Base-by-base conservation (phyloP, 2,888 invertebrate species). In the Hirtodrosophila alboralis region DNA sequence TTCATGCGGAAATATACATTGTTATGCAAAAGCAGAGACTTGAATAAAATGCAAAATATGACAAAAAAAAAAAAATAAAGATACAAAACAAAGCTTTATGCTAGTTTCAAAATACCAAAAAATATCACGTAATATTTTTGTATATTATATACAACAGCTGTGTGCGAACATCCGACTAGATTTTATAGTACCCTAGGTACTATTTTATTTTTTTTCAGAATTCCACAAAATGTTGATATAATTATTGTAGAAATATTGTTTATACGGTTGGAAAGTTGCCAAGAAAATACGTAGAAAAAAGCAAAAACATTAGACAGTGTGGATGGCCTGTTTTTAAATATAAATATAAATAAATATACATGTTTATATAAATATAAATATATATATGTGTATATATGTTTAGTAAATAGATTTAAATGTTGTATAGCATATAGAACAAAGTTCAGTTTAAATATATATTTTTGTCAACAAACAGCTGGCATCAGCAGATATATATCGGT, bases 201-300 rank as follows among this genome's bases (percentile, higher is more conserved):
- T 33, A 18, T 21, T 21, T 21, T 21, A 4, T 21, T 21, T 21
- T 21, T 21, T 21, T 18, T 44, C 4, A 43, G 31, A 27, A 58
- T 43, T 37, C 33, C 33, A 57, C 58, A 65, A 52, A 13, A 38
- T 67, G 41, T n/a, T n/a, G n/a, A n/a, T n/a, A 72, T 56, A 61
- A 67, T 67, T 73, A 67, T 62, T 51, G 45, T 49, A 36, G 38
- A 28, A 44, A 34, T 14, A 36, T 27, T 28, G 10, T 13, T 21
- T 13, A 1, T 4, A 3, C 1, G 8, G 14, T 75, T 74, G 73
- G 75, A 66, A 38, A 23, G 41, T 37, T 30, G 66, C 73, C 73
- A 74, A 75, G 6, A 56, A 21, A 59, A 67, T 60, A 63, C 67
- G 67, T 74, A 56, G 57, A n/a, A n/a, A n/a, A n/a, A n/a, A 44